phyloP scores from a whole-genome alignment of 2,797 vertebrate genomes.

The Sphenodon punctatus region DNA sequence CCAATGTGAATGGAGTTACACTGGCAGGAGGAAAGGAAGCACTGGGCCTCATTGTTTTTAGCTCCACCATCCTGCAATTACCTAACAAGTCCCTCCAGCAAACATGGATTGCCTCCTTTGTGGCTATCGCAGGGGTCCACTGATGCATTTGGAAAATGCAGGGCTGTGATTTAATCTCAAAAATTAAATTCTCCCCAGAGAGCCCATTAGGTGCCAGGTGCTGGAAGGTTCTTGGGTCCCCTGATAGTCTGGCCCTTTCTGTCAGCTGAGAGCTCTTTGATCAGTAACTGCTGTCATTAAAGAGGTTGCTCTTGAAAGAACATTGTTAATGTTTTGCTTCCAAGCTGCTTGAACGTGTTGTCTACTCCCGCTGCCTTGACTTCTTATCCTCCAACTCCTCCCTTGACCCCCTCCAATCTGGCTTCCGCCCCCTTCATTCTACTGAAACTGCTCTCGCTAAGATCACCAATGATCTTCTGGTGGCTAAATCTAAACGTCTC shows the following conservation, averaged over 20 bases:
- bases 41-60: too few relatives aligned
- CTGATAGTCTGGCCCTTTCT: not conserved
- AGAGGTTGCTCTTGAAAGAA: not conserved
- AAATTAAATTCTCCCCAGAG: not conserved
- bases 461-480: too few relatives aligned
- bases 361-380: too few relatives aligned
- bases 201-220: not conserved
- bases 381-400: too few relatives aligned
- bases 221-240: not conserved
- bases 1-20: too few relatives aligned
- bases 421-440: too few relatives aligned
- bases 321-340: not conserved
- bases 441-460: too few relatives aligned
- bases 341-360: too few relatives aligned
- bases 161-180: not conserved
- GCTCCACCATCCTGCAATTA: too few relatives aligned
- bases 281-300: not conserved
- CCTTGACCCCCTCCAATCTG: too few relatives aligned
- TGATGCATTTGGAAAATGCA: not conserved
- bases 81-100: not conserved
- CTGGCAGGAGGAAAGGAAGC: not conserved
- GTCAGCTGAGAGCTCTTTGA: not conserved
- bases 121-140: not conserved
- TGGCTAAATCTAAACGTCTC: too few relatives aligned
- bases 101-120: not conserved